These are phyloP conservation scores for Sphenopsis melanotis DNA, from an alignment of 2,797 vertebrate species.

Conservation along the genomic window DNA sequence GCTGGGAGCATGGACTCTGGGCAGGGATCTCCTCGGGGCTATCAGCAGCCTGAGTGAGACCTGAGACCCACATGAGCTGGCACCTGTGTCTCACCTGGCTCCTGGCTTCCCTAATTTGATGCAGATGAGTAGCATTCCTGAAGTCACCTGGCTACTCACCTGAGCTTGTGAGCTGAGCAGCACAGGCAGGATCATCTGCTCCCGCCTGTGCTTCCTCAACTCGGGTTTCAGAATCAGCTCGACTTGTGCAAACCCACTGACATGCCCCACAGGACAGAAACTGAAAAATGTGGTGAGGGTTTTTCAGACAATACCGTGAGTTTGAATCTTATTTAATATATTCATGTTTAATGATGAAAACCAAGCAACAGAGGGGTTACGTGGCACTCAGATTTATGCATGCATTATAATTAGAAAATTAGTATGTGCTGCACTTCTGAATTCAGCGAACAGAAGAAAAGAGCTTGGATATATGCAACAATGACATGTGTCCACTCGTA, in stretches of 20 bases:
- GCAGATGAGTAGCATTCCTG: not conserved
- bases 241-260: not conserved
- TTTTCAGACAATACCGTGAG: not conserved
- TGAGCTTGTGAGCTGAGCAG: not conserved
- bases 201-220: not conserved
- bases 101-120: not conserved
- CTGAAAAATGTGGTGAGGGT: not conserved
- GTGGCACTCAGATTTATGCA: not conserved
- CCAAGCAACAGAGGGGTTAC: not conserved
- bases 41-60: not conserved
- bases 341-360: not conserved
- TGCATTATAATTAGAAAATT: not conserved
- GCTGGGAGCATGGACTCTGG: not conserved
- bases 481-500: not conserved
- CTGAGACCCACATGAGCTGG: not conserved
- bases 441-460: not conserved
- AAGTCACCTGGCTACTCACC: not conserved
- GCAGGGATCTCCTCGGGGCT: not conserved
- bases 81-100: not conserved
- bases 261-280: not conserved
- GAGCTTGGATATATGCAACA: not conserved
- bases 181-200: not conserved
- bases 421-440: not conserved
- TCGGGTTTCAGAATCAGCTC: rapidly evolving
- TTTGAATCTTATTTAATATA: not conserved